Conservation (phyloP, 2,888 invertebrate species). For the Lymantria dispar region DNA sequence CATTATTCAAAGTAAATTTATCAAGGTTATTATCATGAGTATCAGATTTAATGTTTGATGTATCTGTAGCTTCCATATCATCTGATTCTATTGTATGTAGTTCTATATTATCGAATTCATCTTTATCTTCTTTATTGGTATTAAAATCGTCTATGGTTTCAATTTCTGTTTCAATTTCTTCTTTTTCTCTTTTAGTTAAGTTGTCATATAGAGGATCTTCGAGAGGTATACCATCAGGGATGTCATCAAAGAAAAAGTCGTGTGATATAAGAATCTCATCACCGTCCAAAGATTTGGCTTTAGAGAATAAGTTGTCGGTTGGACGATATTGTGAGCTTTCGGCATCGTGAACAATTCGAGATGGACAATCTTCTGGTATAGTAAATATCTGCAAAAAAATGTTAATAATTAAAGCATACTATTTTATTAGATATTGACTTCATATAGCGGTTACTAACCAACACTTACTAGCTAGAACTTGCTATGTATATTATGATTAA, state of each 20-base stretch:
- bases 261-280: constrained; percentile 61
- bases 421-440: no score
- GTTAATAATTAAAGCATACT: background rate
- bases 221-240: constrained; percentile 67
- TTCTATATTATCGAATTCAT: background rate
- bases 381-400: constrained; percentile 60
- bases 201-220: constrained; percentile 70
- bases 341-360: constrained; percentile 47
- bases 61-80: background rate
- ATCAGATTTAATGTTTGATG: background rate
- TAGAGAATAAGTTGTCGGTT: constrained; percentile 62
- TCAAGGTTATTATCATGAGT: background rate
- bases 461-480: no score
- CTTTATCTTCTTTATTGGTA: background rate
- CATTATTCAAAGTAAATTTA: constrained; percentile 1
- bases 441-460: no score
- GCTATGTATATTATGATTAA: no score
- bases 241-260: constrained; percentile 65
- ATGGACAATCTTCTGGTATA: constrained; percentile 71
- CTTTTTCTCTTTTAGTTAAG: constrained; percentile 37
- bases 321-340: constrained; percentile 42
- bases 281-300: constrained; percentile 55
- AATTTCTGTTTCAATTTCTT: constrained; percentile 11
- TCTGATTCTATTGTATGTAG: background rate
- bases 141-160: background rate